phyloP scores from a whole-genome alignment of 2,113 vertebrate species.

The Buteo buteo region DNA sequence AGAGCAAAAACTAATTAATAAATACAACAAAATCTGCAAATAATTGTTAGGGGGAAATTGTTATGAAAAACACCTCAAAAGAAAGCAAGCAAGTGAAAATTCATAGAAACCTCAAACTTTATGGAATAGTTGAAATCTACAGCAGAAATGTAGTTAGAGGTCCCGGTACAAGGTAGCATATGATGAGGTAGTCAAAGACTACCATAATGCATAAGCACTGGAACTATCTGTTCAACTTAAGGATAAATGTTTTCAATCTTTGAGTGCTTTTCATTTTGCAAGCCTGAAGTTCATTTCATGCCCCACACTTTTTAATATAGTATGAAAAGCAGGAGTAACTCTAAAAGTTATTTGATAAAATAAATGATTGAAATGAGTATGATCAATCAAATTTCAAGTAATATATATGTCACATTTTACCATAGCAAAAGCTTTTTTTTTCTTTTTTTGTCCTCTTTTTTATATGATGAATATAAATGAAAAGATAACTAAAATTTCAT shows the following conservation, averaged over 20 bases:
- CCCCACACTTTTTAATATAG: background rate
- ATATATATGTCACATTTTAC: background rate
- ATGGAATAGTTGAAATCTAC: background rate
- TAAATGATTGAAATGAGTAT: background rate
- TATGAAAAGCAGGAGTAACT: background rate
- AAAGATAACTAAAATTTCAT: background rate
- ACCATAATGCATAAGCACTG: background rate
- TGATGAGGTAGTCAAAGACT: background rate
- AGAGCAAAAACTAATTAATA: background rate
- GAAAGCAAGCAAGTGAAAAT: background rate
- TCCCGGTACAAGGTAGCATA: background rate
- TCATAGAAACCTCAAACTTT: background rate
- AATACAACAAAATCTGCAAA: background rate
- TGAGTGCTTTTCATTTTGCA: background rate
- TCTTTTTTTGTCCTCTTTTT: background rate
- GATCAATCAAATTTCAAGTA: background rate
- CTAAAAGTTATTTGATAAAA: background rate
- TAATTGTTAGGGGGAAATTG: fast-evolving
- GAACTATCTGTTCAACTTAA: background rate
- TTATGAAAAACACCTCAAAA: background rate
- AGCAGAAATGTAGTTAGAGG: background rate
- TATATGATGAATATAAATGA: background rate
- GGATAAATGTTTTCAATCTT: background rate
- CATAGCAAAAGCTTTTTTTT: background rate
- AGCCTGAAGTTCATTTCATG: background rate